Base-by-base conservation (phyloP, 53 echinoderm and acorn worm species). In the Astropecten irregularis region DNA sequence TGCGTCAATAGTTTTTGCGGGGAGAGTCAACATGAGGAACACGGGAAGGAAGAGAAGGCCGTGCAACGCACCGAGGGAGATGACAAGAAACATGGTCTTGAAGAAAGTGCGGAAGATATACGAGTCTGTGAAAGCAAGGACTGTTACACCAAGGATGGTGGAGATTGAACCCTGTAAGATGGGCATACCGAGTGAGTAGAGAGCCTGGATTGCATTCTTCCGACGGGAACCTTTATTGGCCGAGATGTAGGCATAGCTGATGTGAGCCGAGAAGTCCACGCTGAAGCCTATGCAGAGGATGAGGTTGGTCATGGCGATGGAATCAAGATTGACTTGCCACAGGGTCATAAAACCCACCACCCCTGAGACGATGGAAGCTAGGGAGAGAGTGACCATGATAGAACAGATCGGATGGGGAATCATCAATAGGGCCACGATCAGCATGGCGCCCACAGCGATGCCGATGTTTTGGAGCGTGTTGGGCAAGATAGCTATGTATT, bases 51-150 rank as follows among this genome's bases (percentile, higher is more conserved):
- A 88, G 47, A 95, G 28, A 19, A 95, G 73, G 6, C 93, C 93
- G 57, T 95, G 95, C 4, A 95, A 27, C 14, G 90, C 73, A 2
- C 95, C 95, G 26, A 95, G 62, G 19, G 50, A 29, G 65, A 95
- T 93, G 56, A 95, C 95, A 22, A 95, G 85, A 50, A 95, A 88
- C 88, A 95, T 84, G 44, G 92, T 89, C 86, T 95, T 95, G 49
- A 88, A 93, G 86, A 95, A 95, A 0, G 90, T 83, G 0, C 90
- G 57, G 79, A 93, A 95, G 70, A 95, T 93, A 40, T 95, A 93
- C 26, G 88, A 89, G 8, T 83, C 83, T 2, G 93, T 82, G 23
- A 47, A 70, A 21, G 73, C 40, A 3, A 95, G 89, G 0, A 86
- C 66, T 9, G 65, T 3, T 1, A 91, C 73, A 16, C 88, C 93